A percentile compares a stretch with the other conserved stretches of the same genome.
Evolutionary conservation across 2,888 invertebrate species (phyloP).

Genomic region (Philhelius pedissequus): DNA sequence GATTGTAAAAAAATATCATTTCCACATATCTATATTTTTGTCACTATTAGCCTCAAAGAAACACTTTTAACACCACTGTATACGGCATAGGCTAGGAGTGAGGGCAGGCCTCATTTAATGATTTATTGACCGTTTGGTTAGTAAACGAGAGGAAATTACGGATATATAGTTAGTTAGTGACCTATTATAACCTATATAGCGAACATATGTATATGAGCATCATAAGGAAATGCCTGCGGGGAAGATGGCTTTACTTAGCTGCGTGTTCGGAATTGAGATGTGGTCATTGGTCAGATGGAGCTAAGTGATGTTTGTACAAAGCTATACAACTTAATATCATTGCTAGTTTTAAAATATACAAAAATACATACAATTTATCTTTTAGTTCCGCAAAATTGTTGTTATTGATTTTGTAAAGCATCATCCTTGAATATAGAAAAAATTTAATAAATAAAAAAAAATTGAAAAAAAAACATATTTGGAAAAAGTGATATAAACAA

Average conservation of each 20-base stretch:
- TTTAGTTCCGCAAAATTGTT: too few relatives aligned
- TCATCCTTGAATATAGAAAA: too few relatives aligned
- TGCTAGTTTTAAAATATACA: too few relatives aligned
- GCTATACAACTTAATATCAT: too few relatives aligned
- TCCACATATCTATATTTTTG: too few relatives aligned
- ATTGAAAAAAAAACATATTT: too few relatives aligned
- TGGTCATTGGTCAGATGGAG: neutral
- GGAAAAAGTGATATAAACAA: too few relatives aligned
- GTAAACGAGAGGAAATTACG: constrained; percentile 31
- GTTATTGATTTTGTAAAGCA: too few relatives aligned
- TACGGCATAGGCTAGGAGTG: neutral
- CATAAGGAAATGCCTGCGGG: neutral
- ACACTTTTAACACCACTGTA: neutral
- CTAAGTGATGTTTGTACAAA: too few relatives aligned
- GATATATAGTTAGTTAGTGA: constrained; percentile 27
- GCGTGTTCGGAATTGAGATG: constrained; percentile 14
- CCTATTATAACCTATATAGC: too few relatives aligned
- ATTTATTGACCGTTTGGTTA: constrained; percentile 55
- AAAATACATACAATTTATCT: neutral
- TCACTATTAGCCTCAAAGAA: neutral
- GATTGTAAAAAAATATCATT: too few relatives aligned
- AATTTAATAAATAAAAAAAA: too few relatives aligned
- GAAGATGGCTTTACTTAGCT: neutral
- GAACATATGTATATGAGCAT: neutral
- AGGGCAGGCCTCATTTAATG: constrained; percentile 32